phyloP scores from a whole-genome alignment of 2,888 invertebrate species.

The Watsonalla cultraria region DNA sequence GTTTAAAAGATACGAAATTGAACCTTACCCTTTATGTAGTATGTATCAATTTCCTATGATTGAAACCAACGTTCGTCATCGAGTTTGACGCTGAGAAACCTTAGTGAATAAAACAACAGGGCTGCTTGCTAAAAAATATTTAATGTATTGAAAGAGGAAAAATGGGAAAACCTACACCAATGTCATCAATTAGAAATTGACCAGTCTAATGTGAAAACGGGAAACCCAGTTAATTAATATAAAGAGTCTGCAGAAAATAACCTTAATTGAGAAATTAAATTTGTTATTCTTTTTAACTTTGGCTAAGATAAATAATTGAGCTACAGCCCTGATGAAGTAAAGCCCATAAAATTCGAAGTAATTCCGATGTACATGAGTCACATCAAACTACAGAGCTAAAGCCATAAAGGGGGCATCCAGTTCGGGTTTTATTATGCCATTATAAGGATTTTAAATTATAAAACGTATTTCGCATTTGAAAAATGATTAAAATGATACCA shows the following conservation, averaged over 20 bases:
- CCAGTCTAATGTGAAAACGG: no score
- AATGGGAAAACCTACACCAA: no score
- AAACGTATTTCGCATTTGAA: conserved; percentile 11
- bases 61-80: no score
- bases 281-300: background rate
- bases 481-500: conserved; percentile 4
- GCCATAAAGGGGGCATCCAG: conserved; percentile 28
- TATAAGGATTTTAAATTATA: conserved; percentile 22
- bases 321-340: background rate
- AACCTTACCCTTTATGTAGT: no score
- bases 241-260: conserved; percentile 11
- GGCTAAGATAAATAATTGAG: background rate
- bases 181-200: no score
- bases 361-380: background rate
- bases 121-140: no score
- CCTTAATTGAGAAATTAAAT: background rate
- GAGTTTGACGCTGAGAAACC: no score
- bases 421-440: conserved; percentile 22
- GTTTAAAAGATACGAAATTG: no score
- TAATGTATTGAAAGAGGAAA: no score
- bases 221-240: no score
- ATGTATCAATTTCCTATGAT: no score
- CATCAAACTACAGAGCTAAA: conserved; percentile 1
- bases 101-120: no score
- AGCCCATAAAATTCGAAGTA: background rate